Percentiles rank a stretch among this genome's conserved stretches.
These are phyloP conservation scores for Lydus trimaculatus DNA, from an alignment of 2,888 invertebrate genomes.

Conservation along the genomic window DNA sequence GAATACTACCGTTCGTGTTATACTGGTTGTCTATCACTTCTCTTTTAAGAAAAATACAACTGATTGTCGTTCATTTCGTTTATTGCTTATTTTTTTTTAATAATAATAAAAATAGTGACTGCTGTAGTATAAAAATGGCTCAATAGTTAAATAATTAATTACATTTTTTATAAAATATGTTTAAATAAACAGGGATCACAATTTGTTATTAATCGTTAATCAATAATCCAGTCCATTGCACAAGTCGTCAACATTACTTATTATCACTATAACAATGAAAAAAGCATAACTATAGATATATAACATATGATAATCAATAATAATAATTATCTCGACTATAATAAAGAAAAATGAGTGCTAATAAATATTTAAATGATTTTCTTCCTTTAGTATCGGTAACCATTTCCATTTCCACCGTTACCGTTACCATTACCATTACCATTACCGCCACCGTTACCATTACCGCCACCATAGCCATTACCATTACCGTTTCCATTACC, in stretches of 20 bases:
- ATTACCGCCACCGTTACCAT: constrained; percentile 39
- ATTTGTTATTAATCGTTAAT: constrained; percentile 12
- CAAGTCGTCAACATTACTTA: constrained; percentile 23
- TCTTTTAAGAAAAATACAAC: neutral
- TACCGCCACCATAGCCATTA: constrained; percentile 32
- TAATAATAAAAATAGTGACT: neutral
- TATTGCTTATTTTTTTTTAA: neutral
- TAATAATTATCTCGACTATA: neutral
- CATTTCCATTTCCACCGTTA: too few species aligned
- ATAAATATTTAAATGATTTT: neutral
- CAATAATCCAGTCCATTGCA: constrained; percentile 28
- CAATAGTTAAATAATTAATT: neutral
- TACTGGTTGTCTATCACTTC: too few species aligned
- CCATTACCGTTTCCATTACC: constrained; percentile 41
- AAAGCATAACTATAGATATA: constrained; percentile 8
- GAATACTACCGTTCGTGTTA: too few species aligned
- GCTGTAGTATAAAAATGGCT: neutral
- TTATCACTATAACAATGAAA: constrained; percentile 9
- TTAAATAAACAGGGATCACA: neutral
- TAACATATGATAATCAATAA: neutral
- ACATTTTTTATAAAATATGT: neutral
- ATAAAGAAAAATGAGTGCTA: neutral
- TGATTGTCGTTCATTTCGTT: neutral
- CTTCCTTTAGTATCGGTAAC: constrained; percentile 24
- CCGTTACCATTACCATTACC: constrained; percentile 41